Percentiles rank a stretch among this genome's conserved stretches.
Evolutionary conservation across 2,888 invertebrate genomes (phyloP).

Genomic region (Calameuta filiformis): DNA sequence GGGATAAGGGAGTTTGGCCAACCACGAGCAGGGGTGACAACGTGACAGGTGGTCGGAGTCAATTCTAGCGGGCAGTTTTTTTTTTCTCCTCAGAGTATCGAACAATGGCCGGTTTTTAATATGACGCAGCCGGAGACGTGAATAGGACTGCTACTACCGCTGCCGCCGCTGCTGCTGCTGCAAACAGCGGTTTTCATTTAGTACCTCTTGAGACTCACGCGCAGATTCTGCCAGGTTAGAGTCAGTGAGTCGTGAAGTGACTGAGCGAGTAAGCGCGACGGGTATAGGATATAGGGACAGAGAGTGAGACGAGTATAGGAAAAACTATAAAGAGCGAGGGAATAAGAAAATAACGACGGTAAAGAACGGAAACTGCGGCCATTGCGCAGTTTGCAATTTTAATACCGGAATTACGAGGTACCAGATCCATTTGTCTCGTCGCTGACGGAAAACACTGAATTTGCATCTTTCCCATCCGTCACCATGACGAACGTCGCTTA

Average conservation of each 20-base stretch:
- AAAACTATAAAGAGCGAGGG: background rate
- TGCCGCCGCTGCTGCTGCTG: slow-evolving; percentile 22
- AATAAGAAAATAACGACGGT: slow-evolving; percentile 3
- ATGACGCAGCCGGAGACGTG: slow-evolving; percentile 43
- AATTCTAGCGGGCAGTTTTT: background rate
- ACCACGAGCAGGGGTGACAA: background rate
- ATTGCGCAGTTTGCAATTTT: slow-evolving; percentile 54
- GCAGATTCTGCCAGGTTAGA: background rate
- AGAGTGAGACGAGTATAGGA: slow-evolving; percentile 11
- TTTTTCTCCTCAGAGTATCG: slow-evolving; percentile 19
- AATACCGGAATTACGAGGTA: slow-evolving; percentile 51
- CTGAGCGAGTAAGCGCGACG: background rate
- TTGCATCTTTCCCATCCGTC: slow-evolving; percentile 37
- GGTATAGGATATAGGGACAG: slow-evolving; percentile 1
- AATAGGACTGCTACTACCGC: slow-evolving; percentile 28
- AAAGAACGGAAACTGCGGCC: background rate
- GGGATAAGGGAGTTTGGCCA: background rate
- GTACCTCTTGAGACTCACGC: slow-evolving; percentile 30
- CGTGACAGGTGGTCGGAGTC: slow-evolving; percentile 8
- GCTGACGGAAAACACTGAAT: slow-evolving; percentile 37
- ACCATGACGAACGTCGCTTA: slow-evolving; percentile 38
- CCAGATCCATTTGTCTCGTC: slow-evolving; percentile 17
- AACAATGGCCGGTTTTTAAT: slow-evolving; percentile 53
- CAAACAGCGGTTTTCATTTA: slow-evolving; percentile 49
- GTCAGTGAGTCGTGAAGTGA: background rate